Percentiles rank a stretch among this genome's conserved stretches.
Conservation (phyloP, 2,113 vertebrate genomes). For the Pyrgilauda ruficollis region DNA sequence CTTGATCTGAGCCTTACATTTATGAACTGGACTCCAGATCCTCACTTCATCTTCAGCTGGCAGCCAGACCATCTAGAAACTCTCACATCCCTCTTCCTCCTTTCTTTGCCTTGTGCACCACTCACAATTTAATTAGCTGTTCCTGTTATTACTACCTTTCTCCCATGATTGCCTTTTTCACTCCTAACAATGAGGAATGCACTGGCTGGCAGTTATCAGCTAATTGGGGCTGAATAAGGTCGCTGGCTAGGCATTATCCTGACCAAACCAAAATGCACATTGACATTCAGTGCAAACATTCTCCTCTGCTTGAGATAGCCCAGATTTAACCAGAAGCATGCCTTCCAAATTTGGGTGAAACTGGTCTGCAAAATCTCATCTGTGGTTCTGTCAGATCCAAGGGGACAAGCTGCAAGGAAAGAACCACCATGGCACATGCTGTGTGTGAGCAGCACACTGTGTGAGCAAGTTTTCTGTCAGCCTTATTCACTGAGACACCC, state of each 20-base stretch:
- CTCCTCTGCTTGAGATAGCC: neutral
- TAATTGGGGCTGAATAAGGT: conserved; percentile 56
- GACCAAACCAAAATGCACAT: neutral
- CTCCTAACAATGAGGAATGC: conserved; percentile 25
- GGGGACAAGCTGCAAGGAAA: neutral
- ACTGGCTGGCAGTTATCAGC: conserved; percentile 13
- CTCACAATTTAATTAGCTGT: conserved; percentile 22
- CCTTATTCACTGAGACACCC: neutral
- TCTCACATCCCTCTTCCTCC: neutral
- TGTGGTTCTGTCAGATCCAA: neutral
- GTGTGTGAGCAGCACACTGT: neutral
- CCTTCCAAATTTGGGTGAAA: neutral
- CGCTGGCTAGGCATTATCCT: conserved; percentile 18
- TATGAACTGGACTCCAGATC: neutral
- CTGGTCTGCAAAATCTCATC: neutral
- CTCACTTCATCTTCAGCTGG: neutral
- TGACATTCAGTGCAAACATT: conserved; percentile 29
- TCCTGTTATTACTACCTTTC: conserved; percentile 43
- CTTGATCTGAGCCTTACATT: neutral
- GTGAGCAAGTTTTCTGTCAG: neutral
- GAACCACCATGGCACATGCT: neutral
- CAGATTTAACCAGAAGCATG: neutral
- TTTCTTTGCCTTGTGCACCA: neutral
- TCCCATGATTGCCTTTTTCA: conserved; percentile 23
- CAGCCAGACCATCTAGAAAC: neutral